Percentiles rank a stretch among this genome's conserved stretches.
These are phyloP conservation scores for Azemiops feae DNA, from an alignment of 2,113 vertebrate genomes.

Conservation along the genomic window DNA sequence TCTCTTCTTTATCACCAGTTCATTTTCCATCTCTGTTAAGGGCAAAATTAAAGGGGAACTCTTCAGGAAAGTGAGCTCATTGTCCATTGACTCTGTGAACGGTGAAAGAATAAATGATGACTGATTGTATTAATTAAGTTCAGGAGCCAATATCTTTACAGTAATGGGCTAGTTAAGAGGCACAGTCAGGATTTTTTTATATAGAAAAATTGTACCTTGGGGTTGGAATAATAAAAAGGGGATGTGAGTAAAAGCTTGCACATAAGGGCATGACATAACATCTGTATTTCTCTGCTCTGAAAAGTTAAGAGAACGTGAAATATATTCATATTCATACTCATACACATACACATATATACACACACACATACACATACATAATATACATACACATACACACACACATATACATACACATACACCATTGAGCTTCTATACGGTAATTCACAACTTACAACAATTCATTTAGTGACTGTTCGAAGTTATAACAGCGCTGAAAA, in stretches of 20 bases:
- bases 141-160: slow-evolving; percentile 66
- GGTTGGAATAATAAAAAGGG: slow-evolving; percentile 13
- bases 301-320: not conserved
- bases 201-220: slow-evolving; percentile 56
- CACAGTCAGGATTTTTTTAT: slow-evolving; percentile 48
- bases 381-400: no score
- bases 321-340: not conserved
- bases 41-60: slow-evolving; percentile 65
- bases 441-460: no score
- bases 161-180: slow-evolving; percentile 66
- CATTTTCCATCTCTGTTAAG: slow-evolving; percentile 70
- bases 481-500: no score
- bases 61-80: slow-evolving; percentile 61
- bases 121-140: slow-evolving; percentile 74
- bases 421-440: no score
- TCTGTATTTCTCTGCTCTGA: not conserved
- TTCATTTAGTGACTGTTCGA: no score
- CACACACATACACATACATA: not conserved
- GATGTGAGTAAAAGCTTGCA: not conserved
- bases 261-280: not conserved
- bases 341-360: no score
- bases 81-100: slow-evolving; percentile 52
- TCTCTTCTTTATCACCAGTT: slow-evolving; percentile 62
- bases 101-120: slow-evolving; percentile 70
- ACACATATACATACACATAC: no score